A percentile compares a stretch with the other conserved stretches of the same genome.
Conservation (phyloP, 2,888 invertebrate genomes). For the Didymodactylos carnosus region DNA sequence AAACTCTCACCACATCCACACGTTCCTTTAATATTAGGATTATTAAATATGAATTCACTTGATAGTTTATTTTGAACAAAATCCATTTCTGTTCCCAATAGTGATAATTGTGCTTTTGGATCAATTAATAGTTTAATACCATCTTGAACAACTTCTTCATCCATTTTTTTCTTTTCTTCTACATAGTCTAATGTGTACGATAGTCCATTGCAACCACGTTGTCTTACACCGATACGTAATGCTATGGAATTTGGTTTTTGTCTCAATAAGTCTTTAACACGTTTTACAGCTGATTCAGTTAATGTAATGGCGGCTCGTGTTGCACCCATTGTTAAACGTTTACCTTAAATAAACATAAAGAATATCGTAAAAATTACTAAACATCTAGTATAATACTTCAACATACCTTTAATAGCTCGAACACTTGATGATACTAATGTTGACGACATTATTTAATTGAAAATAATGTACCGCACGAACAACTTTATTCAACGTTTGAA, state of each 20-base stretch:
- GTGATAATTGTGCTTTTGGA: slow-evolving; percentile 79
- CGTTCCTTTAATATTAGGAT: slow-evolving; percentile 97
- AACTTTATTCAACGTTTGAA: slow-evolving; percentile 83
- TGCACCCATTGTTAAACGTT: background rate
- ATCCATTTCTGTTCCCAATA: slow-evolving; percentile 98
- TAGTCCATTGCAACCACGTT: slow-evolving; percentile 89
- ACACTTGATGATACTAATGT: slow-evolving; percentile 3
- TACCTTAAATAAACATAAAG: too few relatives aligned
- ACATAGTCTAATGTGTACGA: slow-evolving; percentile 92
- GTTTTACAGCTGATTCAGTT: slow-evolving; percentile 62
- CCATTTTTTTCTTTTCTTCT: slow-evolving; percentile 65
- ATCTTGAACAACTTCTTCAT: slow-evolving; percentile 90
- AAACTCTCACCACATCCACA: slow-evolving; percentile 99
- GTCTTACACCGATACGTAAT: slow-evolving; percentile 78
- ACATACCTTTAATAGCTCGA: slow-evolving; percentile 11
- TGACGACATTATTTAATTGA: slow-evolving; percentile 35
- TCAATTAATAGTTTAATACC: slow-evolving; percentile 65
- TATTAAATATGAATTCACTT: slow-evolving; percentile 94
- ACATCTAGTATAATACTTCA: too few relatives aligned
- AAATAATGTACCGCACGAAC: slow-evolving; percentile 94
- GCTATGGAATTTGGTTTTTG: slow-evolving; percentile 57
- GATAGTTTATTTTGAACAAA: slow-evolving; percentile 68
- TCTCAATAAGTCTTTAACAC: slow-evolving; percentile 58
- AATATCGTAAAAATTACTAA: too few relatives aligned
- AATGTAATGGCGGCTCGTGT: slow-evolving; percentile 16